A percentile compares a stretch with the other conserved stretches of the same genome.
phyloP scores from a whole-genome alignment of 2,888 invertebrate species.

The Tipula lateralis region DNA sequence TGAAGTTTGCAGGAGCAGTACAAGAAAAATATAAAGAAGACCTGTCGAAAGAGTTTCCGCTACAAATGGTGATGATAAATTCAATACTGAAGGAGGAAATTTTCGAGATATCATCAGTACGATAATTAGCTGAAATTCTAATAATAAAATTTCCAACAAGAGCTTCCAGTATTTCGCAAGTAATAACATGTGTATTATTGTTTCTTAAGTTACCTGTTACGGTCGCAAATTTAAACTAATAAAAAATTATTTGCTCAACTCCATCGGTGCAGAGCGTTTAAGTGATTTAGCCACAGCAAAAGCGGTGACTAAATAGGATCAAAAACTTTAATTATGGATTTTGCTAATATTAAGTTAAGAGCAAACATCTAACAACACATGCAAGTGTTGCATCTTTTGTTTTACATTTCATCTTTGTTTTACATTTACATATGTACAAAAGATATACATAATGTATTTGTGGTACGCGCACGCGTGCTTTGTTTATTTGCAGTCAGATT shows the following conservation, averaged over 20 bases:
- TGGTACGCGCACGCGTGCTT: too few relatives aligned
- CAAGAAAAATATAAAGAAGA: slow-evolving; percentile 26
- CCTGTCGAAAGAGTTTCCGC: not conserved
- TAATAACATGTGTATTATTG: slow-evolving; percentile 29
- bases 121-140: slow-evolving; percentile 28
- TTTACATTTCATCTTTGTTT: too few relatives aligned
- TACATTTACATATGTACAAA: too few relatives aligned
- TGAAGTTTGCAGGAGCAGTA: slow-evolving; percentile 27
- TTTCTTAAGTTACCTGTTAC: slow-evolving; percentile 31
- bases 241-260: too few relatives aligned
- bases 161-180: slow-evolving; percentile 29
- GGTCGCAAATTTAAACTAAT: not conserved
- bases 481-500: too few relatives aligned
- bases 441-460: too few relatives aligned
- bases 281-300: not conserved
- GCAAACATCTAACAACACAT: too few relatives aligned
- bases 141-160: slow-evolving; percentile 27
- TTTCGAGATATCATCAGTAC: slow-evolving; percentile 26
- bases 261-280: too few relatives aligned
- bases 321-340: not conserved
- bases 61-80: slow-evolving; percentile 19
- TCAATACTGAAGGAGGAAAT: slow-evolving; percentile 26
- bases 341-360: slow-evolving; percentile 27
- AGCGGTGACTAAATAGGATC: not conserved
- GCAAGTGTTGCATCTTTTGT: too few relatives aligned